These are phyloP conservation scores for Dendroctonus valens DNA, from an alignment of 1,140 invertebrate species.

Conservation along the genomic window DNA sequence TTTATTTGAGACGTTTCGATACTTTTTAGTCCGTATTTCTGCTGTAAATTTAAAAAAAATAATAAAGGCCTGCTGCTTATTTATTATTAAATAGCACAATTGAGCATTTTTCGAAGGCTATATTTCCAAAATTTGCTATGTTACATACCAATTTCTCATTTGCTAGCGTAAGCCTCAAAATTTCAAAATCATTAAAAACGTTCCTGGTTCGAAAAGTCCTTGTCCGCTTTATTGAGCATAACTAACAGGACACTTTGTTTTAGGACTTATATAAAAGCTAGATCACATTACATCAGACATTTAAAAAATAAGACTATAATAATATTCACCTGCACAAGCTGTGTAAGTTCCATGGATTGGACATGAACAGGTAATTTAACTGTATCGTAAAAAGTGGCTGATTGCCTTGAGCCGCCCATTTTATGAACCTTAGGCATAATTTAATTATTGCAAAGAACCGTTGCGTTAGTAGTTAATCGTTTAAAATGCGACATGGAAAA, in stretches of 20 bases:
- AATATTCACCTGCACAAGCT: neutral
- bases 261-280: too few species aligned
- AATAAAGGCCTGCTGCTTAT: too few species aligned
- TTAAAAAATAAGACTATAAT: neutral
- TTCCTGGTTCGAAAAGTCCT: too few species aligned
- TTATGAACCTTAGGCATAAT: conserved; percentile 17
- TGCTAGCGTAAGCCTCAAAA: too few species aligned
- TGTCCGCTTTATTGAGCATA: too few species aligned
- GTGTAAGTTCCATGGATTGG: neutral
- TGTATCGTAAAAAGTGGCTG: conserved; percentile 23
- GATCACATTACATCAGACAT: too few species aligned
- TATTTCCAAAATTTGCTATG: too few species aligned
- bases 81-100: neutral
- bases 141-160: too few species aligned
- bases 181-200: too few species aligned
- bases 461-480: neutral
- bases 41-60: neutral
- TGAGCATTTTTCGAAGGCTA: neutral
- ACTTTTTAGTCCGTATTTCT: too few species aligned
- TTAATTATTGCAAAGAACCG: conserved; percentile 4
- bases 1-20: too few species aligned
- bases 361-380: conserved; percentile 7
- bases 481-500: neutral
- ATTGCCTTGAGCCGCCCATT: conserved; percentile 21
- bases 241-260: too few species aligned